Evolutionary conservation across 2,113 vertebrate genomes (phyloP), one percentile per base, ranked within the genome.

Genomic region (Austrofundulus limnaeus): DNA sequence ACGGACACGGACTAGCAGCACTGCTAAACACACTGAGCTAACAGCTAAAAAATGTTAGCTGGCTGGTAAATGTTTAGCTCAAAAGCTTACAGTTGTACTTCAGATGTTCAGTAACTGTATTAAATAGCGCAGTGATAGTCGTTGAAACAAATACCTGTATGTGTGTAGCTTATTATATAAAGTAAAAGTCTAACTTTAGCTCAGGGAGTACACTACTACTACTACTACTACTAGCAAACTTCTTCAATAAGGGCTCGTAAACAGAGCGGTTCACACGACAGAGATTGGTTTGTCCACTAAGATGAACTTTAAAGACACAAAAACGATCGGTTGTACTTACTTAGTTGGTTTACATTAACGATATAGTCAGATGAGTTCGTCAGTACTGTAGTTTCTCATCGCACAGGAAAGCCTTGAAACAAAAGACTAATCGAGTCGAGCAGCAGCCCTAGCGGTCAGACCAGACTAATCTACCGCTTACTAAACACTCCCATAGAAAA

Each of bases 401-500:
- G 34, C 34, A n/a, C n/a, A 38, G n/a, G 16, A 43, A 17, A 24
- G 47, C 21, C 20, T 4, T 25, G 34, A 53, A 51, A 83, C 82
- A 87, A 84, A 84, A 78, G 83, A 64, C 62, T 3, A 28, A n/a
- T n/a, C n/a, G 25, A 34, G 31, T 9, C 31, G 31, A 34, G 31
- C 63, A 53, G 38, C 77, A 53, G 38, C 77, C 77, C 81, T 54
- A 52, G 66, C 12, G 77, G 66, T 61, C 39, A 57, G 41, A 60
- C 25, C 3, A 58, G 42, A 37, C 23, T 21, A 24, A 16, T 1
- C 11, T 11, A 37, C 51, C 28, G 5, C 50, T n/a, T n/a, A n/a
- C n/a, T n/a, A n/a, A n/a, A n/a, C n/a, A n/a, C n/a, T n/a, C n/a
- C n/a, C n/a, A n/a, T n/a, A n/a, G n/a, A n/a, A n/a, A n/a, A 21